A percentile compares a stretch with the other conserved stretches of the same genome.
Conservation (phyloP, 2,113 vertebrate species). For the Oreochromis spilurus region DNA sequence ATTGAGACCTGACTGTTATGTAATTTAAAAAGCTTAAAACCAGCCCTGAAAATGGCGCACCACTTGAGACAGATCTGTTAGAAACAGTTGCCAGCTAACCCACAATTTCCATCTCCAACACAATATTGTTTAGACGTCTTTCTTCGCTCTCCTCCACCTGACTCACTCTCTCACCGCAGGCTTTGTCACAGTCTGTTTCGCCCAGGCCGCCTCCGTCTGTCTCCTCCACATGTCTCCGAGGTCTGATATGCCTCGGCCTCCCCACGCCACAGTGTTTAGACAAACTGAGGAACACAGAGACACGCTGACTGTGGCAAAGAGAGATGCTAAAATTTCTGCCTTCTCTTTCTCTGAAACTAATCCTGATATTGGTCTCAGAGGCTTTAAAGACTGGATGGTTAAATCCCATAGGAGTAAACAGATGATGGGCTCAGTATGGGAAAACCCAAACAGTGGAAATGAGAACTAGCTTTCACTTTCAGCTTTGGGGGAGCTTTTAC, state of each 20-base stretch:
- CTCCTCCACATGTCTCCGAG: slow-evolving; percentile 26
- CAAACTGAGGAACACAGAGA: slow-evolving; percentile 19
- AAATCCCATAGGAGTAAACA: slow-evolving; percentile 25
- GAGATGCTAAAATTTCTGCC: slow-evolving; percentile 2
- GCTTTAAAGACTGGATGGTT: neutral
- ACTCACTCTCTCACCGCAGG: slow-evolving; percentile 32
- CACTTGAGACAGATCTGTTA: neutral
- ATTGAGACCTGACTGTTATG: neutral
- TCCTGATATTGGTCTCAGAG: slow-evolving; percentile 18
- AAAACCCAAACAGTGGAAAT: neutral
- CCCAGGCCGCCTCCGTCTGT: slow-evolving; percentile 10
- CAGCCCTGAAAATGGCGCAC: neutral
- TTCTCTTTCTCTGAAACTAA: neutral
- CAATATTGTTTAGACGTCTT: neutral
- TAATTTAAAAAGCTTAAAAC: neutral
- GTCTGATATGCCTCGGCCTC: neutral
- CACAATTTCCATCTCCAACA: slow-evolving; percentile 22
- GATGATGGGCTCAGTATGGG: neutral
- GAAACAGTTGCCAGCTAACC: neutral
- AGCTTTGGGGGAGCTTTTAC: neutral
- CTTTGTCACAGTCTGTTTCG: slow-evolving; percentile 31
- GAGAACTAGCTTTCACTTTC: neutral
- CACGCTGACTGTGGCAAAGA: slow-evolving; percentile 5
- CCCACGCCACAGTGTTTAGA: slow-evolving; percentile 47
- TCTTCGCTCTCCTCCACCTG: slow-evolving; percentile 37